These are phyloP conservation scores for Albula goreensis DNA, from an alignment of 2,113 vertebrate species.

Conservation along the genomic window DNA sequence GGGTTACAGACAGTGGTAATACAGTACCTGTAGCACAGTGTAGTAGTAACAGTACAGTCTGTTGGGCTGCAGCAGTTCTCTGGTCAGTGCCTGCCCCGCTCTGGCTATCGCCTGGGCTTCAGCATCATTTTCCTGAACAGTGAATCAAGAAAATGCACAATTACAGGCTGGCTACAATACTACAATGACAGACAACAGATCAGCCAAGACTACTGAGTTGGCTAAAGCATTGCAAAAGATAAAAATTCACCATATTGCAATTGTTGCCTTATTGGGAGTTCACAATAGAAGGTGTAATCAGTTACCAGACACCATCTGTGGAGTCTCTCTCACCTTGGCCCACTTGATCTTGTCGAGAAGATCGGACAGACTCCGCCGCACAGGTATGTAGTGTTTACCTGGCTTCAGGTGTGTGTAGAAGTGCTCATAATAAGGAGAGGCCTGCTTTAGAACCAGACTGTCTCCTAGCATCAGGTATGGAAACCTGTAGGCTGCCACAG, in stretches of 20 bases:
- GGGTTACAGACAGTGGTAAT: background rate
- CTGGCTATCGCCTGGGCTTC: constrained; percentile 74
- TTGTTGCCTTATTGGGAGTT: too few relatives aligned
- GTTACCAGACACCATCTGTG: background rate
- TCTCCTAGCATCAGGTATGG: constrained; percentile 89
- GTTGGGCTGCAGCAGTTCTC: constrained; percentile 83
- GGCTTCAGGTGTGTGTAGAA: constrained; percentile 80
- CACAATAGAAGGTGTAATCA: too few relatives aligned
- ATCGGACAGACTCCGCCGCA: constrained; percentile 82
- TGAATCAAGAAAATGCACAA: background rate
- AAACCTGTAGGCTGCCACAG: constrained; percentile 89
- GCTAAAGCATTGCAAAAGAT: too few relatives aligned
- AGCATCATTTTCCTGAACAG: constrained; percentile 78
- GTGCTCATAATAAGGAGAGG: constrained; percentile 85
- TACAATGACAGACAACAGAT: background rate
- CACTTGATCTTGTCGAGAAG: constrained; percentile 84
- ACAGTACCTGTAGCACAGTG: constrained; percentile 67
- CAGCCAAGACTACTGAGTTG: background rate
- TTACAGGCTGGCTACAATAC: background rate
- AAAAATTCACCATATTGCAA: too few relatives aligned
- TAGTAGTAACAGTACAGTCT: constrained; percentile 90
- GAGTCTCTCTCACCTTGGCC: constrained; percentile 75
- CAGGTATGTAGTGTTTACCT: constrained; percentile 80
- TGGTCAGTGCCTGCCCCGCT: constrained; percentile 73
- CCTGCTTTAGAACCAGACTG: constrained; percentile 91